phyloP scores from a whole-genome alignment of 2,888 invertebrate genomes.

The Ganaspis brasiliensis region DNA sequence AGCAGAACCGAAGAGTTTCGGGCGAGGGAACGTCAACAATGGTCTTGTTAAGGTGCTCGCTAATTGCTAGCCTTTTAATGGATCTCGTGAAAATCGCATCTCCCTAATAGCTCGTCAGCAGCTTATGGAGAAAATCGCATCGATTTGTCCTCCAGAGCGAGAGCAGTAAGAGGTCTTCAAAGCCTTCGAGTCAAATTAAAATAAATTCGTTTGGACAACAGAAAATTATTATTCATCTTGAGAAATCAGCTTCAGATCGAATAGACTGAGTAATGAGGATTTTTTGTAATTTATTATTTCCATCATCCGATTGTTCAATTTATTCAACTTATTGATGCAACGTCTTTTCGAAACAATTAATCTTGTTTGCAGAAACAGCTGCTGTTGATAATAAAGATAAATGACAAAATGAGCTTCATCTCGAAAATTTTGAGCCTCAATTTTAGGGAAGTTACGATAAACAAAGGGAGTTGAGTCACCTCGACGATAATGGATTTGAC shows the following conservation, averaged over 20 bases:
- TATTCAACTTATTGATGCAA: background rate
- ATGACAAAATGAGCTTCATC: background rate
- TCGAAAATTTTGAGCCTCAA: background rate
- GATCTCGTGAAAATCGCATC: constrained; percentile 74
- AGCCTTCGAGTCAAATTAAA: background rate
- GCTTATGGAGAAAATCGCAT: constrained; percentile 20
- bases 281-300: background rate
- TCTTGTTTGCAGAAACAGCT: background rate
- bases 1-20: constrained; percentile 13
- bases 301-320: too few relatives aligned
- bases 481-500: constrained; percentile 70
- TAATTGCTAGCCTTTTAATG: constrained; percentile 75
- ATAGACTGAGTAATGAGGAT: too few relatives aligned
- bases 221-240: background rate
- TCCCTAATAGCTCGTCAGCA: constrained; percentile 67
- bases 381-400: background rate
- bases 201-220: background rate
- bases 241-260: too few relatives aligned
- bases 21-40: constrained; percentile 67
- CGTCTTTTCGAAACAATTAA: constrained; percentile 7
- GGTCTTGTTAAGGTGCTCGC: constrained; percentile 73
- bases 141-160: constrained; percentile 3
- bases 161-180: background rate
- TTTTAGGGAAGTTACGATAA: background rate
- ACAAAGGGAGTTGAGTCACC: constrained; percentile 8